Evolutionary conservation across 2,888 invertebrate species (phyloP).

Genomic region (Cephus pygmeus): DNA sequence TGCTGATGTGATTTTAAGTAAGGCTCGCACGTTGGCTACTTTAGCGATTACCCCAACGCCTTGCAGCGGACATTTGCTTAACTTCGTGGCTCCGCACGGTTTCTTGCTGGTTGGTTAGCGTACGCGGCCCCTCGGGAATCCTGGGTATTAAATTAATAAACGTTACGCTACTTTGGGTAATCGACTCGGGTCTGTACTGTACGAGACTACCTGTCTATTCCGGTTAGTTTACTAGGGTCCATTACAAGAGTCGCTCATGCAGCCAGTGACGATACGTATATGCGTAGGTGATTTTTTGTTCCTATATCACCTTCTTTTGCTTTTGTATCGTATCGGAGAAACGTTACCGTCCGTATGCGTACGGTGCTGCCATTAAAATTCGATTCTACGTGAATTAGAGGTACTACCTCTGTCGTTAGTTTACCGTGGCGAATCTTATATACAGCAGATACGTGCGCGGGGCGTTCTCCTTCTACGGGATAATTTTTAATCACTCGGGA

Average conservation of each 20-base stretch:
- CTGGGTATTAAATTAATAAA: background rate
- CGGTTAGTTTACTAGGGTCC: background rate
- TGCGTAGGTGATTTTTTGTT: background rate
- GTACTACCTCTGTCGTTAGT: background rate
- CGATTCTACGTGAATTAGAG: background rate
- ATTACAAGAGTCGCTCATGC: background rate
- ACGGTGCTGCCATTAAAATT: background rate
- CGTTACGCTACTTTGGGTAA: background rate
- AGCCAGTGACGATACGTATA: background rate
- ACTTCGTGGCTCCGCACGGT: slow-evolving; percentile 50
- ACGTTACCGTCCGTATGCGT: background rate
- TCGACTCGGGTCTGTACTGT: background rate
- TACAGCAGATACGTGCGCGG: background rate
- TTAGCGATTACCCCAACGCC: slow-evolving; percentile 59
- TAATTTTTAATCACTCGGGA: background rate
- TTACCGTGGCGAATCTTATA: background rate
- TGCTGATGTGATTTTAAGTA: slow-evolving; percentile 62
- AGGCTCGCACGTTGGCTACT: slow-evolving; percentile 34
- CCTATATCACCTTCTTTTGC: background rate
- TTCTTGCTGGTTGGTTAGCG: slow-evolving; percentile 18
- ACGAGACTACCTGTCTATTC: background rate
- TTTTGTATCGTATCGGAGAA: background rate
- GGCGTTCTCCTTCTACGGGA: background rate
- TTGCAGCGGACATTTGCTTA: slow-evolving; percentile 55
- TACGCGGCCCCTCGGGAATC: background rate